phyloP scores from a whole-genome alignment of 2,113 vertebrate species.

The Silurus meridionalis region DNA sequence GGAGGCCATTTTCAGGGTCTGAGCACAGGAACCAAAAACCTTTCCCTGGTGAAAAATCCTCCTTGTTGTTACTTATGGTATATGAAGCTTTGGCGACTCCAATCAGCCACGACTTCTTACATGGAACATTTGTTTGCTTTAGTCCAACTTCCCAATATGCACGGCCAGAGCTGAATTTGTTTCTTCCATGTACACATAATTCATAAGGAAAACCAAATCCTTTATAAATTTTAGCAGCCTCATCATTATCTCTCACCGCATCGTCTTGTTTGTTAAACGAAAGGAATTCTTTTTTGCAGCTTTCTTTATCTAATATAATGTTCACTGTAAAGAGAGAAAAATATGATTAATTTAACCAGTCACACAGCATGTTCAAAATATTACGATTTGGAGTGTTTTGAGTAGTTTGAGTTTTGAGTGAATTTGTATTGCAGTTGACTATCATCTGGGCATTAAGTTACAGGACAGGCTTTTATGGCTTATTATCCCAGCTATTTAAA shows the following conservation, averaged over 20 bases:
- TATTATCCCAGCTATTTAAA: neutral
- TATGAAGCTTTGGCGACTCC: constrained; percentile 53
- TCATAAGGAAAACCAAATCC: constrained; percentile 31
- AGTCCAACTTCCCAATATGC: constrained; percentile 68
- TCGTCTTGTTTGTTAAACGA: accelerated
- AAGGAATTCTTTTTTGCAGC: neutral
- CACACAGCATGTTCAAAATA: neutral
- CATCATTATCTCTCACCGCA: accelerated
- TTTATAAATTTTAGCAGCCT: accelerated
- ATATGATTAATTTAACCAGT: neutral
- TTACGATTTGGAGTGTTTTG: no score
- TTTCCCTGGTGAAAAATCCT: neutral
- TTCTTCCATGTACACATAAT: constrained; percentile 55
- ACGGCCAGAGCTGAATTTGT: constrained; percentile 50
- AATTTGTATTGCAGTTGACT: neutral
- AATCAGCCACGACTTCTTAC: constrained; percentile 64
- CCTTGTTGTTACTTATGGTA: accelerated
- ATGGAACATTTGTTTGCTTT: accelerated
- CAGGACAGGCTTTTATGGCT: neutral
- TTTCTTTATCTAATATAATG: constrained; percentile 34
- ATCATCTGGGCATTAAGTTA: neutral
- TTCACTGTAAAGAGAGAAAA: constrained; percentile 55
- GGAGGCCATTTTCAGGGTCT: neutral
- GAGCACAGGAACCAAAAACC: constrained; percentile 66
- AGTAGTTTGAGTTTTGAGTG: neutral